These are phyloP conservation scores for Fistularia commersonii DNA, from an alignment of 2,797 vertebrate species.

Conservation along the genomic window DNA sequence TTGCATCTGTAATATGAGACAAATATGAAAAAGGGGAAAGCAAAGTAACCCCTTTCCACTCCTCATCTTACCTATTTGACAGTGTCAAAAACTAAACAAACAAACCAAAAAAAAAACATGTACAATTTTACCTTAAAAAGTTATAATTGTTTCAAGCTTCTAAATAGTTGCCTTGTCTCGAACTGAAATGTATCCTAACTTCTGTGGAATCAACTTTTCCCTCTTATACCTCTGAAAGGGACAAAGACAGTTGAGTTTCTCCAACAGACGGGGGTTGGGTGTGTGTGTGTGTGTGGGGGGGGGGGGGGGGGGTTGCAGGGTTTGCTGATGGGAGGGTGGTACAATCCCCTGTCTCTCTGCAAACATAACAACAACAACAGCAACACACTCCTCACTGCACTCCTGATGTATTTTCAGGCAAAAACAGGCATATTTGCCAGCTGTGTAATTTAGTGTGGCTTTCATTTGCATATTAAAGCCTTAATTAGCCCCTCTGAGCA, in stretches of 20 bases:
- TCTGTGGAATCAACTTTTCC: conserved; percentile 18
- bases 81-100: too few relatives aligned
- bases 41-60: too few relatives aligned
- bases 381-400: conserved; percentile 70
- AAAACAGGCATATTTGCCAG: conserved; percentile 98
- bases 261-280: conserved; percentile 2
- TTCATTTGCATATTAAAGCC: conserved; percentile 99
- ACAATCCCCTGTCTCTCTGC: conserved; percentile 61
- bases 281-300: too few relatives aligned
- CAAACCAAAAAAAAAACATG: too few relatives aligned
- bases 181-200: conserved; percentile 19
- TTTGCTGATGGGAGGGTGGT: conserved; percentile 14
- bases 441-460: conserved; percentile 94
- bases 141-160: too few relatives aligned
- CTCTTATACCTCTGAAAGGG: conserved; percentile 41
- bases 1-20: too few relatives aligned
- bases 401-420: conserved; percentile 79
- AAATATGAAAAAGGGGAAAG: too few relatives aligned
- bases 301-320: neutral
- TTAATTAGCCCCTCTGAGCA: conserved; percentile 99
- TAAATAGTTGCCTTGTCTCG: conserved; percentile 8
- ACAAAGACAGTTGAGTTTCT: conserved; percentile 41
- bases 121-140: too few relatives aligned
- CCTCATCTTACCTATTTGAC: too few relatives aligned
- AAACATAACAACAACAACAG: conserved; percentile 67